These are phyloP conservation scores for Hypothenemus hampei DNA, from an alignment of 1,140 invertebrate species.

Conservation along the genomic window DNA sequence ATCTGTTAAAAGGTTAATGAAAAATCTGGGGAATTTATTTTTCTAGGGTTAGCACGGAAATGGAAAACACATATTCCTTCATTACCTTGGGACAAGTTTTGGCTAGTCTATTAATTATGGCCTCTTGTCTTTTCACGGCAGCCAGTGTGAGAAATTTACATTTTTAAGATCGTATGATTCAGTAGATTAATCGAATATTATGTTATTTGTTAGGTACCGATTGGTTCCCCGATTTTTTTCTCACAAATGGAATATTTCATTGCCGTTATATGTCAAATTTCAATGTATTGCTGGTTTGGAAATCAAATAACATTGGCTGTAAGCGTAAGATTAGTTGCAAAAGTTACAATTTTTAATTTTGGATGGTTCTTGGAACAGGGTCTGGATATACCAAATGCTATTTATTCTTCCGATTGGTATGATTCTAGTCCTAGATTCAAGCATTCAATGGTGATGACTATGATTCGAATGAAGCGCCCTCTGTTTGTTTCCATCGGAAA, in stretches of 20 bases:
- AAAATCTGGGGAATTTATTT: no score
- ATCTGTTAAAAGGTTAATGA: no score
- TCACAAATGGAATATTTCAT: conserved; percentile 31
- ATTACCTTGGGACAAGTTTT: conserved; percentile 36
- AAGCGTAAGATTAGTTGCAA: conserved; percentile 16
- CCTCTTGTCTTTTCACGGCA: conserved; percentile 36
- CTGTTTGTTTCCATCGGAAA: conserved; percentile 40
- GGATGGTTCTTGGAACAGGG: conserved; percentile 33
- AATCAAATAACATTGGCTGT: conserved; percentile 38
- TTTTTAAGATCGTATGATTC: conserved; percentile 4
- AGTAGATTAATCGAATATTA: conserved; percentile 9
- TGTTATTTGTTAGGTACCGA: conserved; percentile 26
- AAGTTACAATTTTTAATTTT: conserved; percentile 6
- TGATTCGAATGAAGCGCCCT: conserved; percentile 34
- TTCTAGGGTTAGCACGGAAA: conserved; percentile 33
- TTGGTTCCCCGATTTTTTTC: conserved; percentile 28
- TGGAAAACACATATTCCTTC: conserved; percentile 36
- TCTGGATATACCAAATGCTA: conserved; percentile 19
- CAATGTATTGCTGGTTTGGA: conserved; percentile 38
- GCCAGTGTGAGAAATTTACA: conserved; percentile 28
- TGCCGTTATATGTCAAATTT: conserved; percentile 34
- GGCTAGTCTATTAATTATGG: conserved; percentile 36
- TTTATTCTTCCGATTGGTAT: conserved; percentile 39
- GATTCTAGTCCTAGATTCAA: conserved; percentile 32
- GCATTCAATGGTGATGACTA: conserved; percentile 36